Evolutionary conservation across 2,888 invertebrate genomes (phyloP).

Genomic region (Ommatoiulus sabulosus): DNA sequence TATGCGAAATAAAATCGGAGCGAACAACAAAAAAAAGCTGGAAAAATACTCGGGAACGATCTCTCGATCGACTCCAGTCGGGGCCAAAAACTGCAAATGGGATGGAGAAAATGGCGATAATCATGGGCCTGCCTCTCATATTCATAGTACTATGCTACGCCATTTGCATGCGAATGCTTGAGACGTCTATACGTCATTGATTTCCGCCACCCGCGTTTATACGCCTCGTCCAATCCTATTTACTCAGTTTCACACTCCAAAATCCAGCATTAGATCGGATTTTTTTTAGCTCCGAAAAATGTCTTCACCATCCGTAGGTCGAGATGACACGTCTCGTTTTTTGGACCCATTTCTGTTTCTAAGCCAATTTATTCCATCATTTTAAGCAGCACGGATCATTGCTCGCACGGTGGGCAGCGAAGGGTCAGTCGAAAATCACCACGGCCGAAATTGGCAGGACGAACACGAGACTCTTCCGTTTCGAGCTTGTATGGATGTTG

Average conservation of each 20-base stretch:
- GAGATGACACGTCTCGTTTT: neutral
- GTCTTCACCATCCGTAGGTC: neutral
- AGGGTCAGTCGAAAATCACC: neutral
- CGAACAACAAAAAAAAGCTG: neutral
- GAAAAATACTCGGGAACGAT: too few relatives aligned
- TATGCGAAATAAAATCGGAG: neutral
- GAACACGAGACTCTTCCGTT: too few relatives aligned
- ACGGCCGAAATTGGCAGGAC: too few relatives aligned
- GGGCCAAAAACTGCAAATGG: neutral
- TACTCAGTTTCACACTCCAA: neutral
- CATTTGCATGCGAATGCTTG: neutral
- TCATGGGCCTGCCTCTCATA: neutral
- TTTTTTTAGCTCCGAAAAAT: neutral
- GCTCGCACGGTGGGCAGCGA: neutral
- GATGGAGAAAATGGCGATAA: neutral
- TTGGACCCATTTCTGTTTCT: neutral
- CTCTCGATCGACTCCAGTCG: neutral
- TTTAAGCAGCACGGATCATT: neutral
- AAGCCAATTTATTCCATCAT: conserved; percentile 28
- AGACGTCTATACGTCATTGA: too few relatives aligned
- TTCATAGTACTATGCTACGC: neutral
- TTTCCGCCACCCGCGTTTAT: neutral
- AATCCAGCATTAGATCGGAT: neutral
- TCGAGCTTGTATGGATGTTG: too few relatives aligned
- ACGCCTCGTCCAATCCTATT: neutral